phyloP scores from a whole-genome alignment of 2,888 invertebrate genomes.

The Hypselothyrea guttata region DNA sequence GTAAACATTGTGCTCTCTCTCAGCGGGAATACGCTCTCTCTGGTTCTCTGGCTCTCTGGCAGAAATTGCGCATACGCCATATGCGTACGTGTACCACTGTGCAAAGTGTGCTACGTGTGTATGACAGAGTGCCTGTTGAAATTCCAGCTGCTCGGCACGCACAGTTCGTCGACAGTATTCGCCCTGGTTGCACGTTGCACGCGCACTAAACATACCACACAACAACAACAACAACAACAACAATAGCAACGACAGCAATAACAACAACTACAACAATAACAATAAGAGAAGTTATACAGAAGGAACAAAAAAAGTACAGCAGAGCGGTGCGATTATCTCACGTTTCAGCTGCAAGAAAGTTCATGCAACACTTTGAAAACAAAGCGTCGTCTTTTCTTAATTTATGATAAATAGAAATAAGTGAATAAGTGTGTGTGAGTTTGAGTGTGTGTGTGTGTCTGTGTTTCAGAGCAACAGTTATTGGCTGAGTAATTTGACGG shows the following conservation, averaged over 20 bases:
- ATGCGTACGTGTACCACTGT: conserved; percentile 63
- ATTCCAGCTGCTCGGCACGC: conserved; percentile 54
- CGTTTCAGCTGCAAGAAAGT: background rate
- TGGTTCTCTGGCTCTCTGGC: conserved; percentile 3
- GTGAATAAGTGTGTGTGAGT: too few species aligned
- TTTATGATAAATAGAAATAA: too few species aligned
- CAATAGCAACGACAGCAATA: conserved; percentile 3
- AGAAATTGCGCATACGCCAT: conserved; percentile 70
- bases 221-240: conserved; percentile 9
- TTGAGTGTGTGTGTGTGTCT: too few species aligned
- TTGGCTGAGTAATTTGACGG: background rate
- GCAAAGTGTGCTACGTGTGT: conserved; percentile 57
- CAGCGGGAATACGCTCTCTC: conserved; percentile 14
- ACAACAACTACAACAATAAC: conserved; percentile 16
- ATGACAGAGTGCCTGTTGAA: conserved; percentile 67
- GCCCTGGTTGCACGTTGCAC: conserved; percentile 59
- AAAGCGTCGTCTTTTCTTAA: too few species aligned
- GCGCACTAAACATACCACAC: conserved; percentile 43
- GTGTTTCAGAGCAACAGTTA: conserved; percentile 18
- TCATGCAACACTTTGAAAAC: background rate
- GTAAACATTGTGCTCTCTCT: conserved; percentile 35
- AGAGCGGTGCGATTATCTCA: conserved; percentile 21
- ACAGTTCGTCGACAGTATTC: conserved; percentile 69
- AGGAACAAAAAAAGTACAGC: background rate
- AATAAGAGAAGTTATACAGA: too few species aligned